phyloP scores from a whole-genome alignment of 2,888 invertebrate genomes.

The Charanyca ferruginea region DNA sequence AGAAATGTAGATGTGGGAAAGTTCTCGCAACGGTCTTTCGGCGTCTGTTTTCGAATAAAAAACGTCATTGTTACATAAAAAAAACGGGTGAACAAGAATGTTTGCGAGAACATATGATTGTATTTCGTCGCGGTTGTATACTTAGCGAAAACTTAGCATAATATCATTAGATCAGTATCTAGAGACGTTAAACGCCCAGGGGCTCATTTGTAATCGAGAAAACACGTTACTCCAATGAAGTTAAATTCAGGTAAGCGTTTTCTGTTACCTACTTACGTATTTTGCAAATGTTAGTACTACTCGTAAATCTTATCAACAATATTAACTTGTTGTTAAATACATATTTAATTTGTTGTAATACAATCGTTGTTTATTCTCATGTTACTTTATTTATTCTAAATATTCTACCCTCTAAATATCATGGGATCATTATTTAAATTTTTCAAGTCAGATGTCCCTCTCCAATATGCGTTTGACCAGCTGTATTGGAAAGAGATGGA shows the following conservation, averaged over 20 bases:
- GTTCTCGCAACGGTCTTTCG: constrained; percentile 81
- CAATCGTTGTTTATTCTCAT: background rate
- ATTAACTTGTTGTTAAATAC: constrained; percentile 22
- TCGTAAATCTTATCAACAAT: constrained; percentile 25
- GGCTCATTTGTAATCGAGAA: constrained; percentile 54
- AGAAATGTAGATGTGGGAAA: constrained; percentile 74
- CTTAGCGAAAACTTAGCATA: constrained; percentile 46
- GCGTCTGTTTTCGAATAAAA: constrained; percentile 54
- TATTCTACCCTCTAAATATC: constrained; percentile 28
- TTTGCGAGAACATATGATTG: constrained; percentile 65
- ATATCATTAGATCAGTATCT: constrained; percentile 42
- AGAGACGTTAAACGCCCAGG: constrained; percentile 37
- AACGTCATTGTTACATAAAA: constrained; percentile 62
- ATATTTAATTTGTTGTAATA: background rate
- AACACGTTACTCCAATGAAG: constrained; percentile 73
- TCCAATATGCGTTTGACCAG: constrained; percentile 32
- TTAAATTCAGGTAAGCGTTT: constrained; percentile 71
- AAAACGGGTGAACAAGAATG: constrained; percentile 66
- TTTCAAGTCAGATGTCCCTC: constrained; percentile 12
- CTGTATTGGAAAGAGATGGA: constrained; percentile 47
- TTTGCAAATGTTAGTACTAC: constrained; percentile 19
- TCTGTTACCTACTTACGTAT: constrained; percentile 39
- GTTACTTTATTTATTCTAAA: constrained; percentile 4
- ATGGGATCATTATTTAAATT: constrained; percentile 31
- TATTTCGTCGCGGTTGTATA: constrained; percentile 46